Conservation (phyloP, 2,888 invertebrate genomes). For the Yponomeuta evonymella region DNA sequence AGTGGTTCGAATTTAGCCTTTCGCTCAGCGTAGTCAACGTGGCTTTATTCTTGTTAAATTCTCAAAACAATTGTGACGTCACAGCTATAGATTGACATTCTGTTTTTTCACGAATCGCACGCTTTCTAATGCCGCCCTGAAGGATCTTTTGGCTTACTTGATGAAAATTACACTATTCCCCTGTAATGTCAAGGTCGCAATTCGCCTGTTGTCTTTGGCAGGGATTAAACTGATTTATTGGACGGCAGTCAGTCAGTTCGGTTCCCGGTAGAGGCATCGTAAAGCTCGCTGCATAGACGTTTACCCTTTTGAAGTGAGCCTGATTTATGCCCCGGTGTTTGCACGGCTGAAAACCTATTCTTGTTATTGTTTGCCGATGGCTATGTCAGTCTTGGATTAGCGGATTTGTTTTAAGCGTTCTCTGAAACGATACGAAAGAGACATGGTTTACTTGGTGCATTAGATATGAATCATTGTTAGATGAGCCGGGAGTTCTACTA, state of each 20-base stretch:
- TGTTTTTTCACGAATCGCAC: too few species aligned
- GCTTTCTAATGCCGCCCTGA: background rate
- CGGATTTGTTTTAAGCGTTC: background rate
- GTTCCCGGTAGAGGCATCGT: constrained; percentile 56
- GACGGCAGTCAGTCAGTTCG: constrained; percentile 55
- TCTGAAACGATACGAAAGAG: background rate
- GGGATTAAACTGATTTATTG: constrained; percentile 69
- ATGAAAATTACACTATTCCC: background rate
- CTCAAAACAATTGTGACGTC: too few species aligned
- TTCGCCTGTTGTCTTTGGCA: constrained; percentile 44
- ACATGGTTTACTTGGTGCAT: background rate
- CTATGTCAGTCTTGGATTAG: background rate
- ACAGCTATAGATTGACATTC: too few species aligned
- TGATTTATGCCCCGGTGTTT: background rate
- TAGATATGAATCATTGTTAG: too few species aligned
- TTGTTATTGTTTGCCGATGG: background rate
- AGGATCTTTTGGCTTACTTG: background rate
- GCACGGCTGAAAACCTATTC: background rate
- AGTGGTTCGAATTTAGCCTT: too few species aligned
- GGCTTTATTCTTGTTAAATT: too few species aligned
- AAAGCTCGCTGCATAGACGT: constrained; percentile 48
- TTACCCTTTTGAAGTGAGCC: constrained; percentile 49
- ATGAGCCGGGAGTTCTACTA: too few species aligned
- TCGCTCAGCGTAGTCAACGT: too few species aligned
- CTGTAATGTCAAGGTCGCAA: background rate